These are phyloP conservation scores for Scytalopus superciliaris DNA, from an alignment of 2,113 vertebrate species.

Conservation along the genomic window DNA sequence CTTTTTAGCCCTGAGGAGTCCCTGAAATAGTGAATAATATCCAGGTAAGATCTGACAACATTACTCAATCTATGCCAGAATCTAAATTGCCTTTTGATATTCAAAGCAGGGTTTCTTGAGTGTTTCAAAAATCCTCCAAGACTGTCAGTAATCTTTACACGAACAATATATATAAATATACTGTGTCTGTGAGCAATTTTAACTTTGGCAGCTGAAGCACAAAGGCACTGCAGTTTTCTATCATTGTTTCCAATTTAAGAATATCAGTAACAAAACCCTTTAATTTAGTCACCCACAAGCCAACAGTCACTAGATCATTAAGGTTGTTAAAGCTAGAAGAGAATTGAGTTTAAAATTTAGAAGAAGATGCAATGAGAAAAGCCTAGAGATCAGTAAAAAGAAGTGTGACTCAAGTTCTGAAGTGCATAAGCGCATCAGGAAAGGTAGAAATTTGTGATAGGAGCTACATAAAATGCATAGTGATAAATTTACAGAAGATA, in stretches of 20 bases:
- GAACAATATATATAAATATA: constrained; percentile 22
- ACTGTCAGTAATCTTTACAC: neutral
- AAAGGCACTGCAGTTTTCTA: constrained; percentile 28
- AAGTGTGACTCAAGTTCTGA: neutral
- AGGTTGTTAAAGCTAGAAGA: neutral
- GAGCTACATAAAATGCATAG: neutral
- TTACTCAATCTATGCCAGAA: neutral
- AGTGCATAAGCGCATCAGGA: neutral
- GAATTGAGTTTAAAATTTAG: neutral
- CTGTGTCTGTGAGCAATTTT: constrained; percentile 11
- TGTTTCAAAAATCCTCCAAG: neutral
- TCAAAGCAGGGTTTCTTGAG: neutral
- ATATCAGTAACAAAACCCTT: constrained; percentile 27
- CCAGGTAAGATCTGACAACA: neutral
- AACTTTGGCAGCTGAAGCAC: neutral
- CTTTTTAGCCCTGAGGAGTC: neutral
- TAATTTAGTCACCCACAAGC: constrained; percentile 37
- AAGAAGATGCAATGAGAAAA: neutral
- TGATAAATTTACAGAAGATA: neutral
- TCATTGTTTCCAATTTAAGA: constrained; percentile 42
- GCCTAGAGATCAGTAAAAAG: neutral
- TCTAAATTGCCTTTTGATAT: neutral
- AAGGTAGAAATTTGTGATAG: neutral
- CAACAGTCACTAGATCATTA: neutral
- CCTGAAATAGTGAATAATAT: neutral